Conservation (phyloP, 2,888 invertebrate species). For the Mythimna pallens region DNA sequence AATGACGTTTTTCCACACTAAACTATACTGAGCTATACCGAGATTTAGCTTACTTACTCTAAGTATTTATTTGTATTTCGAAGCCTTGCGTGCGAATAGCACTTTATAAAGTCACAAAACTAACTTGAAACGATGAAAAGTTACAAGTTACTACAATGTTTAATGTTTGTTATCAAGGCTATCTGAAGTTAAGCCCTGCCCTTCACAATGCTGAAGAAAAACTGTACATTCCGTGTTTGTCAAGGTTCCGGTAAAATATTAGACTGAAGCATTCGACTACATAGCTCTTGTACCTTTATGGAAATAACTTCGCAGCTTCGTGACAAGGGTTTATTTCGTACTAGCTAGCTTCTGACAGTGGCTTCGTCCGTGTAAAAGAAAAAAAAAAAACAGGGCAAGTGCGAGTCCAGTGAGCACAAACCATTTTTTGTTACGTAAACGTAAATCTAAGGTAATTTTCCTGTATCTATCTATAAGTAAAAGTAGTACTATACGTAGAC, state of each 20-base stretch:
- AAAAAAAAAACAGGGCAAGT: too few relatives aligned
- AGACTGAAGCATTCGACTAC: not conserved
- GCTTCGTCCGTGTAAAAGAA: too few relatives aligned
- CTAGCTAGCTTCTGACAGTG: too few relatives aligned
- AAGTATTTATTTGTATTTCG: not conserved
- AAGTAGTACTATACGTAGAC: too few relatives aligned
- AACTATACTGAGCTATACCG: not conserved
- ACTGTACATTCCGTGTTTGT: not conserved
- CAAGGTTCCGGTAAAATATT: constrained; percentile 21
- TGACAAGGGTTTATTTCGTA: not conserved
- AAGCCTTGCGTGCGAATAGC: constrained; percentile 24
- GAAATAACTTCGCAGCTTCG: constrained; percentile 6
- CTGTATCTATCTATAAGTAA: too few relatives aligned
- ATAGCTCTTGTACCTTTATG: not conserved
- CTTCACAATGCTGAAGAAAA: constrained; percentile 16
- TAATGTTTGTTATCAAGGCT: constrained; percentile 34
- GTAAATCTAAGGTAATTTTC: too few relatives aligned
- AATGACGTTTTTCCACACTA: too few relatives aligned
- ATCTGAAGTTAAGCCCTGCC: not conserved
- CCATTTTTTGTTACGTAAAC: too few relatives aligned
- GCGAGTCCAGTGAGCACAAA: too few relatives aligned
- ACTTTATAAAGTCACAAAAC: constrained; percentile 7
- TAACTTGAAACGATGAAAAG: constrained; percentile 16
- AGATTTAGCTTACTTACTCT: not conserved
- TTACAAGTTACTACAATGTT: constrained; percentile 11